Evolutionary conservation across 1,140 invertebrate species (phyloP), one percentile per base, ranked within the genome.

Genomic region (Aphelinus atriplicis): DNA sequence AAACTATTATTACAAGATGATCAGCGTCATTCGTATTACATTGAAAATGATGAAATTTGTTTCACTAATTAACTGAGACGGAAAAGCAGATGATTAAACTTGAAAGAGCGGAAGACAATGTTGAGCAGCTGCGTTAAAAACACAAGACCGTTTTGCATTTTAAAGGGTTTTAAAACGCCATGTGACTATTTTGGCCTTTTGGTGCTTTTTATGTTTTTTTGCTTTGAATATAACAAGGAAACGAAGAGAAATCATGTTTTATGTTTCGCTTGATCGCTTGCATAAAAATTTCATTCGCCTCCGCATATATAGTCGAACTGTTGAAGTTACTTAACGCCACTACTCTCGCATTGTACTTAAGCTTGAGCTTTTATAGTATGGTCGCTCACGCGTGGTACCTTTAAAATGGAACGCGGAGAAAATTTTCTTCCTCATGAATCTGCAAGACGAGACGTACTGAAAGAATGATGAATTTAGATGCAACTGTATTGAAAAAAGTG

Each of bases 51-150:
- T 83, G 80, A 79, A 80, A 76, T 79, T 81, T 81, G 81, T 82
- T 79, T 83, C 81, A 84, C 84, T 80, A 79, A 85, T 83, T 70
- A 84, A 82, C 75, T 80, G 79, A 79, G 79, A 58, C 26, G 26
- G 26, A 26, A 26, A 26, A 26, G 26, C 26, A 26, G 26, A 26
- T 26, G 26, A 26, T 26, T 26, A 26, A 75, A 78, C 26, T 26
- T 68, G 74, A 56, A 71, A 77, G 55, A 74, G 58, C 65, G 66
- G 66, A 78, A 53, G 75, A 77, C 53, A 68, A 76, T 68, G 56
- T 76, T 75, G 53, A 62, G 46, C 66, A 80, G 61, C 71, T 79
- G 66, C 62, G 66, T 78, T 66, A 65, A 77, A 64, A 67, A 67
- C 26, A 26, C 64, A 66, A 80, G 77, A 78, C 67, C 68, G 78